Base-by-base conservation (phyloP, 2,888 invertebrate genomes). In the Sceliomorpha sp. region DNA sequence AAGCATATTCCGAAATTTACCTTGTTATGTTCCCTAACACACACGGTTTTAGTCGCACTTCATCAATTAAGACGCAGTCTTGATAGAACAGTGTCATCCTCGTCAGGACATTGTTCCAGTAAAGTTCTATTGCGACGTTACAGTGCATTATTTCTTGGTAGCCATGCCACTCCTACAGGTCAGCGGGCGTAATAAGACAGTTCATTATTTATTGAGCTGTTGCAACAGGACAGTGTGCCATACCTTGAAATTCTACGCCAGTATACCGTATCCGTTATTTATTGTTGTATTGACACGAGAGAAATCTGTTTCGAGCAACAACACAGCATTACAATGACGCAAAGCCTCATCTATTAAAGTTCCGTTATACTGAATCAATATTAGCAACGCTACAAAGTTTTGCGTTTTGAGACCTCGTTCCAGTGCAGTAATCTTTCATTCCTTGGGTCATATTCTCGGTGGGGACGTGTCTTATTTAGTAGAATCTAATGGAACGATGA, bases 141-240 rank as follows among this genome's bases (percentile, higher is more conserved):
- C 70, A 59, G 55, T 64, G 50, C 42, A 48, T 55, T 64, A 70
- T 70, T 70, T 70, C 63, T 70, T 59, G 39, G 27, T 12, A 10
- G 24, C 17, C 13, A n/a, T 53, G 5, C 5, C 48, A 48, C 55
- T 55, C 53, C 59, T 64, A 40, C 34, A 37, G 55, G 59, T 64
- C 69, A 69, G 42, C n/a, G 34, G 26, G 9, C 31, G 45, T 62
- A 55, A 62, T 63, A 60, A 63, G 69, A 58, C 62, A 45, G 69
- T 47, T 34, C 39, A 58, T 63, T 62, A 69, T 69, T 69, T 56
- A 69, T 63, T 24, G 44, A 10, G 9, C 1, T n/a, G 6, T 34
- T 44, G 45, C 44, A 51, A 29, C 26, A 12, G 39, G 40, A 51
- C 14, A 7, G 9, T 13, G 44, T 27, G 13, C 14, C 14, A 60